phyloP scores from a whole-genome alignment of 2,113 vertebrate species.

The Nansenia antarctica region DNA sequence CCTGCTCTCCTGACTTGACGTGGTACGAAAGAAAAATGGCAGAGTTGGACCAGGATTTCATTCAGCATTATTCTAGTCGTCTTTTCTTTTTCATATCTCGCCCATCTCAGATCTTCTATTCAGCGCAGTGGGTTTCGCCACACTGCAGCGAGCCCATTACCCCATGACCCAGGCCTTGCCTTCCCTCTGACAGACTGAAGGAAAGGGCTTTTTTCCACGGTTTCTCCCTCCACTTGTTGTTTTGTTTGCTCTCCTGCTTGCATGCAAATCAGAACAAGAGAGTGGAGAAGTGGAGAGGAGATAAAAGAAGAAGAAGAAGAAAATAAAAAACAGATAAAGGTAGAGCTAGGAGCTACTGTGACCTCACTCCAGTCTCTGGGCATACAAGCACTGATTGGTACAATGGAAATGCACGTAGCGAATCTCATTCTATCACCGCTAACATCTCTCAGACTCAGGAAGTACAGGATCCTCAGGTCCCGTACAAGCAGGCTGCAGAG shows the following conservation, averaged over 20 bases:
- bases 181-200: slow-evolving; percentile 46
- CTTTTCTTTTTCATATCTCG: not conserved
- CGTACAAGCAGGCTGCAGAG: no score
- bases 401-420: no score
- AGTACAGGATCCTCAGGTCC: no score
- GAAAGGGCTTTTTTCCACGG: not conserved
- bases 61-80: no score
- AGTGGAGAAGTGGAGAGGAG: slow-evolving; percentile 27
- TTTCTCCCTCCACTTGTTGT: slow-evolving; percentile 3
- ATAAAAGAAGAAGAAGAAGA: slow-evolving; percentile 27
- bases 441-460: no score
- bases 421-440: no score
- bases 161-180: slow-evolving; percentile 36
- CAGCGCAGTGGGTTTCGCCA: slow-evolving; percentile 54
- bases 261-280: slow-evolving; percentile 58
- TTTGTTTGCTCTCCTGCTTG: slow-evolving; percentile 19
- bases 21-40: slow-evolving; percentile 36
- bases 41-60: slow-evolving; percentile 27
- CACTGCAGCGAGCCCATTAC: slow-evolving; percentile 54
- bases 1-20: slow-evolving; percentile 59
- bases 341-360: no score
- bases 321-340: slow-evolving; percentile 5
- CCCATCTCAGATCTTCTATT: slow-evolving; percentile 61
- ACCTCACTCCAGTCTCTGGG: no score
- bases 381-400: no score